Base-by-base conservation (phyloP, 30 jellyfish, hydroid and myxozoan genomes). In the Chironex yamaguchii region DNA sequence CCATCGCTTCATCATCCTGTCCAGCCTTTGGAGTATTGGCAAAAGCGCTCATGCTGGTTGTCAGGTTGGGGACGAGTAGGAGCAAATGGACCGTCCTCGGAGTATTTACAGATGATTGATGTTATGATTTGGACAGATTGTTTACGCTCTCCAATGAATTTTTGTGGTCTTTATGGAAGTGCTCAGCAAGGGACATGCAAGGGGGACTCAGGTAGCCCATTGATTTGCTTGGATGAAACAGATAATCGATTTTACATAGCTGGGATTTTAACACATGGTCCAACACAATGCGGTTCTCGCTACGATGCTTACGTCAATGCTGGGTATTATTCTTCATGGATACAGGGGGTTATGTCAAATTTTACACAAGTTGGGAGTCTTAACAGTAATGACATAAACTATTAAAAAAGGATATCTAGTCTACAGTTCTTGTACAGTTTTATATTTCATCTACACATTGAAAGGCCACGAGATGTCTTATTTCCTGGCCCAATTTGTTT, bases 181-280 rank as follows among this genome's bases (percentile, higher is more conserved):
- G 1, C 29, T 23, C 36, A 36, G 0, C 27, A 20, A 67, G 87
- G 87, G 20, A 68, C 87, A 1, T 74, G 87, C 50, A 12, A 74
- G 29, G 87, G 87, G 58, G 87, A 74, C 29, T 74, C 87, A n/a
- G 87, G 87, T 36, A 26, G 77, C 28, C 87, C 87, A 0, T 25
- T 74, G 36, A 29, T 74, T 21, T 74, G 87, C 49, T 31, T 20
- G 49, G 29, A 32, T 22, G 31, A 69, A 1, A 32, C 36, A 26
- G 79, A 68, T 0, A 49, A 79, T n/a, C 36, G 32, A 34, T 51
- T 35, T 74, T 36, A 42, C 58, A 42, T 74, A 9, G 62, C 29
- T 22, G 87, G 87, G 13, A 29, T 74, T 14, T 51, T 74, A 36
- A 35, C 87, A 3, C 52, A 36, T 50, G 87, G 87, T 20, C 77